Base-by-base conservation (phyloP, 2,888 invertebrate species). In the Ectemnius cavifrons region DNA sequence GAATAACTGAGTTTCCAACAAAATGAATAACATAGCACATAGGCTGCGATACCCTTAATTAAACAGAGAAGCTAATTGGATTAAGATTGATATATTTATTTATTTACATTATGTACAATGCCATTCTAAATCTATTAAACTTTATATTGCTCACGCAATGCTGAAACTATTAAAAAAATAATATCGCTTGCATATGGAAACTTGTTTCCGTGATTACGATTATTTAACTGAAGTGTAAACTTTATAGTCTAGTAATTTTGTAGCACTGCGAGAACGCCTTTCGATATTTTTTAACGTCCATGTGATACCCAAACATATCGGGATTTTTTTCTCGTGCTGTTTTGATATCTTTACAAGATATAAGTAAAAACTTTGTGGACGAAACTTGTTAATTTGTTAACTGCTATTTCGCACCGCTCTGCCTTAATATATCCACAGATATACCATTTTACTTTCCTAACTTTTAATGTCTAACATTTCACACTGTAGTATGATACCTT, bases 81-180 rank as follows among this genome's bases (percentile, higher is more conserved):
- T 77, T 81, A 77, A 79, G 79, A 83, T 52, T 77, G 80, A 86
- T 82, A 82, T 80, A 84, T 87, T 88, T 91, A 84, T 87, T 88
- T 91, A 91, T 91, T 89, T 91, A 91, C 91, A 91, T 86, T 90
- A 91, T 91, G 78, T 91, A 91, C 91, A 91, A 81, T 83, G 61
- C 71, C 46, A 63, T 74, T 66, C 81, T 80, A 82, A 80, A 81
- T 76, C 84, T 82, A 79, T 74, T 82, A 80, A 79, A 72, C 77
- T 79, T 75, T 73, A 73, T 72, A 37, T 73, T 73, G 78, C 70
- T 78, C 72, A 73, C 75, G 77, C 82, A 83, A 87, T 86, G 82
- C 80, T 82, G 76, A 83, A 78, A 83, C 67, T 73, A 75, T 73
- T 76, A 69, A 73, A 76, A 73, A 73, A 79, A 75, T 71, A 75